These are phyloP conservation scores for Hyposoter dolosus DNA, from an alignment of 2,888 invertebrate species.

Conservation along the genomic window DNA sequence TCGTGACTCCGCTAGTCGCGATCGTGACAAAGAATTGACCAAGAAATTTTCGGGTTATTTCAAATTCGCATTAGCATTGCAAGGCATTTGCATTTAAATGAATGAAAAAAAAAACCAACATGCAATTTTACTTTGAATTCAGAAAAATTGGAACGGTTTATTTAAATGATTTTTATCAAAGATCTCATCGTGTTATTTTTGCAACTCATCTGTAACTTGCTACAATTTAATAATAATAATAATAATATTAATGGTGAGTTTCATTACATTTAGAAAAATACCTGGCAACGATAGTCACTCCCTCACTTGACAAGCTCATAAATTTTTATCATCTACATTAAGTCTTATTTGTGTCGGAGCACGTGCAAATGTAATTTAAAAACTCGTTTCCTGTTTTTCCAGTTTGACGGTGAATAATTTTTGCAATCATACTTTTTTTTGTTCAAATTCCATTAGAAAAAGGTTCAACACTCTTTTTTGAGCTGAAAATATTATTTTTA, in stretches of 20 bases:
- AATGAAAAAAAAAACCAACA: neutral
- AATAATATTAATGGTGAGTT: neutral
- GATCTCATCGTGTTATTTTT: neutral
- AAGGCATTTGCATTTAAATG: slow-evolving; percentile 6
- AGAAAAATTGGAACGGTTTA: neutral
- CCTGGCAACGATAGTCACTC: neutral
- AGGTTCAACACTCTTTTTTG: neutral
- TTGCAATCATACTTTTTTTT: neutral
- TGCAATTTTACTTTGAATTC: neutral
- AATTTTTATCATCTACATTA: neutral
- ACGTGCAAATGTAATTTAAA: neutral
- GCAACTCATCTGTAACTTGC: neutral
- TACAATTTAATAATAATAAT: neutral
- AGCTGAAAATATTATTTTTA: neutral
- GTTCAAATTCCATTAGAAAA: neutral
- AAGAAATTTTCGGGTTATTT: neutral
- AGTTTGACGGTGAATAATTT: neutral
- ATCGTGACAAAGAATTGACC: neutral
- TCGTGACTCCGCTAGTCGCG: neutral
- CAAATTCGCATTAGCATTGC: neutral
- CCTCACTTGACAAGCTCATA: neutral
- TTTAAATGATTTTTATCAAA: neutral
- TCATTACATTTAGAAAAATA: neutral
- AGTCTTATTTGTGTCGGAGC: neutral
- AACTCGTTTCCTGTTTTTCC: slow-evolving; percentile 8